Percentiles rank a stretch among this genome's conserved stretches.
These are phyloP conservation scores for Xestia sexstrigata DNA, from an alignment of 2,888 invertebrate species.

Conservation along the genomic window DNA sequence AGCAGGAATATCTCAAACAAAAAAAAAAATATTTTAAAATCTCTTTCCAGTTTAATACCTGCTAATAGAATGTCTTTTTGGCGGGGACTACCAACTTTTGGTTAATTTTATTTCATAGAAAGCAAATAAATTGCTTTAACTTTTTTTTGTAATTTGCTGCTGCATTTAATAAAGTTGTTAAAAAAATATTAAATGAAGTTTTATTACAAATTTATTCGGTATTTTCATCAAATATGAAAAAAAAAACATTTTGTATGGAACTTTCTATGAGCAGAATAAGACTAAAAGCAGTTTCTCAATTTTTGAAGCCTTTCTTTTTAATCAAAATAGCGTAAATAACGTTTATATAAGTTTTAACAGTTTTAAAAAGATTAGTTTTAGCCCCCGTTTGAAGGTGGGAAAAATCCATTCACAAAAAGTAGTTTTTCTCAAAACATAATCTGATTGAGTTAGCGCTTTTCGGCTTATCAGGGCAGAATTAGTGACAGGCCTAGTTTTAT, in stretches of 20 bases:
- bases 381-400: too few species aligned
- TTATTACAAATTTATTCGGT: neutral
- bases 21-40: constrained; percentile 1
- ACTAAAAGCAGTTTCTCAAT: too few species aligned
- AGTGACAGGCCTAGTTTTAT: too few species aligned
- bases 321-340: too few species aligned
- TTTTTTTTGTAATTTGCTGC: constrained; percentile 2
- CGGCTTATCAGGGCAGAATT: too few species aligned
- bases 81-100: neutral
- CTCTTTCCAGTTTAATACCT: constrained; percentile 4
- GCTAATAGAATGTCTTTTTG: neutral
- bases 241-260: neutral
- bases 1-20: constrained; percentile 4
- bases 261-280: too few species aligned
- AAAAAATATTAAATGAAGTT: neutral
- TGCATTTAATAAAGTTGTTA: constrained; percentile 1
- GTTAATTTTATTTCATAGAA: constrained; percentile 6
- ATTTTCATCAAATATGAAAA: neutral
- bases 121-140: neutral
- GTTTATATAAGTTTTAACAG: too few species aligned
- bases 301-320: too few species aligned
- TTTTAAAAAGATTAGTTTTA: too few species aligned
- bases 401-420: too few species aligned
- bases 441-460: too few species aligned
- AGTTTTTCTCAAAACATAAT: too few species aligned